These are phyloP conservation scores for Drosophila cracens DNA, from an alignment of 2,888 invertebrate species.

Conservation along the genomic window DNA sequence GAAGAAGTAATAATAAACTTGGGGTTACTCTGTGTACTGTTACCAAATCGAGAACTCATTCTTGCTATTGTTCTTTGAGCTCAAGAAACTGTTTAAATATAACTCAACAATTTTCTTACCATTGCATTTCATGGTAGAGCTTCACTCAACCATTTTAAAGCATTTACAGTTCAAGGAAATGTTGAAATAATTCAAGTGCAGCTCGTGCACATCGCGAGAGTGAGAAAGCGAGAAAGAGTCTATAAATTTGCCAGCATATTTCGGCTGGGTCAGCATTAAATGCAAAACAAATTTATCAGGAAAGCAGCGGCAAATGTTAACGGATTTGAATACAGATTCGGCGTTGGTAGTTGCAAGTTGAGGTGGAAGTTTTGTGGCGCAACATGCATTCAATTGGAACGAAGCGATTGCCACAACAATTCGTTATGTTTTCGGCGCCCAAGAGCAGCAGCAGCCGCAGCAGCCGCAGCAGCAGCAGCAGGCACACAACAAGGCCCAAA, in stretches of 20 bases:
- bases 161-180: neutral
- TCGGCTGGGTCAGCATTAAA: slow-evolving; percentile 62
- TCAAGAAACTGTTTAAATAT: neutral
- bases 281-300: slow-evolving; percentile 68
- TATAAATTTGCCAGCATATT: slow-evolving; percentile 66
- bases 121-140: neutral
- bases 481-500: slow-evolving; percentile 33
- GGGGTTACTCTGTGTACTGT: neutral
- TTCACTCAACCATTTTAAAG: neutral
- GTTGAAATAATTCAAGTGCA: slow-evolving; percentile 50
- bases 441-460: slow-evolving; percentile 21
- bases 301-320: slow-evolving; percentile 47
- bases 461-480: neutral
- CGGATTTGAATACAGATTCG: slow-evolving; percentile 49
- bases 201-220: neutral
- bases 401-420: slow-evolving; percentile 82
- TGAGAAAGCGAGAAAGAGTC: slow-evolving; percentile 25
- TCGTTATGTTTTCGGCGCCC: slow-evolving; percentile 79
- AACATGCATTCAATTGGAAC: slow-evolving; percentile 83
- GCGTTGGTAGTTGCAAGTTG: slow-evolving; percentile 33
- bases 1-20: neutral
- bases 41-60: neutral
- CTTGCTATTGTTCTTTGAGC: neutral
- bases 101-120: neutral
- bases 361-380: slow-evolving; percentile 60